phyloP scores from a whole-genome alignment of 1,140 invertebrate species.

The Drosophila ironensis region DNA sequence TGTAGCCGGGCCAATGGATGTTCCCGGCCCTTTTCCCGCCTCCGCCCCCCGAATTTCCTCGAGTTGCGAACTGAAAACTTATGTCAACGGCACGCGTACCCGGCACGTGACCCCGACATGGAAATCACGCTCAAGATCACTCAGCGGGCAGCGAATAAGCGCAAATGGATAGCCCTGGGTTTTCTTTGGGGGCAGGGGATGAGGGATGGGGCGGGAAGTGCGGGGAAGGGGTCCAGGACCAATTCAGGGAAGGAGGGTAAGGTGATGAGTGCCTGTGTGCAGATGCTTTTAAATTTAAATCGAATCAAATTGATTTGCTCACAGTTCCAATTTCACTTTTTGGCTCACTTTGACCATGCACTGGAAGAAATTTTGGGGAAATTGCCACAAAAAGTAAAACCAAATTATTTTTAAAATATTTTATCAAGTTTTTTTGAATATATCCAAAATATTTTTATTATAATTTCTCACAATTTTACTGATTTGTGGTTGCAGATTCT shows the following conservation, averaged over 20 bases:
- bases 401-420: too few species aligned
- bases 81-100: constrained; percentile 70
- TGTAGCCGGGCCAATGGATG: constrained; percentile 26
- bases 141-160: constrained; percentile 10
- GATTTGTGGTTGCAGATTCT: too few species aligned
- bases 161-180: not conserved
- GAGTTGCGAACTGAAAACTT: constrained; percentile 65
- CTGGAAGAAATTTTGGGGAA: not conserved
- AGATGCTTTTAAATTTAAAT: constrained; percentile 81
- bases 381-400: too few species aligned
- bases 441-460: too few species aligned
- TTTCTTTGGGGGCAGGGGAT: too few species aligned
- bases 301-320: constrained; percentile 79
- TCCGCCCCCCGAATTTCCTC: not conserved
- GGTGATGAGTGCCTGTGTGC: constrained; percentile 27
- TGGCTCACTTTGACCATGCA: not conserved
- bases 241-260: not conserved
- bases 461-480: too few species aligned
- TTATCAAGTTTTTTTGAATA: too few species aligned
- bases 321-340: constrained; percentile 39
- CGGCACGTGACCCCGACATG: constrained; percentile 75
- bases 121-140: constrained; percentile 73
- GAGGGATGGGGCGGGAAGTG: not conserved
- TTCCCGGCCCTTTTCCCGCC: constrained; percentile 37
- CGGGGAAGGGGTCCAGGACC: not conserved